Conservation (phyloP, 2,113 vertebrate species). For the Polypterus bichir region DNA sequence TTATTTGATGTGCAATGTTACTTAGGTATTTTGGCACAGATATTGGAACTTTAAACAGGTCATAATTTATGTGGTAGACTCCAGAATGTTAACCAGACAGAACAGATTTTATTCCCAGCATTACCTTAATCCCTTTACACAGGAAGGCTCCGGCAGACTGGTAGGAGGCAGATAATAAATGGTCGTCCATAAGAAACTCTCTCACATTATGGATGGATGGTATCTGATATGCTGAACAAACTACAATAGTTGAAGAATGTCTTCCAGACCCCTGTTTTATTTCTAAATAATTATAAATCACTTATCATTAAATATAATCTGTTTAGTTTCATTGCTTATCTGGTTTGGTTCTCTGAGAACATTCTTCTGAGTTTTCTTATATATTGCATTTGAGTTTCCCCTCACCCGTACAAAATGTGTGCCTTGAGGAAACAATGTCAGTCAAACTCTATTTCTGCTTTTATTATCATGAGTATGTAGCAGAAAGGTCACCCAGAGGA, state of each 20-base stretch:
- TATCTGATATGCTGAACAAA: conserved; percentile 15
- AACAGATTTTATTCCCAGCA: conserved; percentile 6
- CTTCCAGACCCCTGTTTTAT: not conserved
- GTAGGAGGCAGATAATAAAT: conserved; percentile 14
- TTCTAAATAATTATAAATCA: conserved; percentile 9
- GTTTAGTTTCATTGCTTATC: conserved; percentile 17
- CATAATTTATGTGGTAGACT: conserved; percentile 5
- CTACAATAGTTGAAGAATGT: conserved; percentile 5
- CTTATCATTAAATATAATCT: conserved; percentile 3
- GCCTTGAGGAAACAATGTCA: too few species aligned
- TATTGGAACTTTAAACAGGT: not conserved
- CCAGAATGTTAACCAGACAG: conserved; percentile 12
- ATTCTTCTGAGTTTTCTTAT: not conserved
- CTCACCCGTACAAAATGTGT: not conserved
- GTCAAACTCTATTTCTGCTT: conserved; percentile 17
- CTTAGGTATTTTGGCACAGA: too few species aligned
- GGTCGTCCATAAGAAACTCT: conserved; percentile 4
- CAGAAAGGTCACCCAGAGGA: conserved; percentile 11
- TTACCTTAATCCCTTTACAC: conserved; percentile 21
- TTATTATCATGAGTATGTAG: conserved; percentile 39
- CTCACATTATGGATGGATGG: conserved; percentile 7
- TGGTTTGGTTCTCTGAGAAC: not conserved
- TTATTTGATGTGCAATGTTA: too few species aligned
- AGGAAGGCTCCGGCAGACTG: conserved; percentile 12
- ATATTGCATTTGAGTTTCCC: conserved; percentile 1